These are phyloP conservation scores for Acleris holmiana DNA, from an alignment of 2,888 invertebrate species.

Conservation along the genomic window DNA sequence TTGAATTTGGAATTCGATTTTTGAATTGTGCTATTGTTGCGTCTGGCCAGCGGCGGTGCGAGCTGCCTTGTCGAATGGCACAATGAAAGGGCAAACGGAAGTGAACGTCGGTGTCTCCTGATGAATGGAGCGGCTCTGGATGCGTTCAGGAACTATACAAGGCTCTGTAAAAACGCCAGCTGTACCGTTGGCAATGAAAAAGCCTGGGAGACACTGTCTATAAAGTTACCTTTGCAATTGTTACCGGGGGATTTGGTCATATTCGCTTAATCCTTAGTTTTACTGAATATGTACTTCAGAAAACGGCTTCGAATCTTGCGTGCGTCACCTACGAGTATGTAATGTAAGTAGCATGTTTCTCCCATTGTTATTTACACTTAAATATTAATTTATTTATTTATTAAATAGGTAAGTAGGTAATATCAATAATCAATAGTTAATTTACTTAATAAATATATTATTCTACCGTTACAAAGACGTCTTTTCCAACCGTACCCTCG, in stretches of 20 bases:
- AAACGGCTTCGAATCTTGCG: too few relatives aligned
- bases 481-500: slow-evolving; percentile 55
- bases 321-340: too few relatives aligned
- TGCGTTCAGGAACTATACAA: slow-evolving; percentile 75
- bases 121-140: slow-evolving; percentile 64
- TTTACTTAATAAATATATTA: too few relatives aligned
- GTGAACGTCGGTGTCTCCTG: slow-evolving; percentile 73
- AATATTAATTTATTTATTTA: too few relatives aligned
- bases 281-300: too few relatives aligned
- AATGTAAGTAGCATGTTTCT: too few relatives aligned
- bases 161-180: slow-evolving; percentile 57
- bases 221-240: neutral
- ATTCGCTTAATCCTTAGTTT: neutral
- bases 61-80: slow-evolving; percentile 75
- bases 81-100: slow-evolving; percentile 80
- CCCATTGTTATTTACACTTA: too few relatives aligned
- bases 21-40: slow-evolving; percentile 75
- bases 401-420: too few relatives aligned
- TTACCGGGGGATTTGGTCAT: too few relatives aligned
- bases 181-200: slow-evolving; percentile 54
- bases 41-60: slow-evolving; percentile 74
- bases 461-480: slow-evolving; percentile 15
- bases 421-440: too few relatives aligned
- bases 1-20: slow-evolving; percentile 81
- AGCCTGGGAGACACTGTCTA: neutral